These are phyloP conservation scores for Stomorhina lunata DNA, from an alignment of 2,888 invertebrate species.

Conservation along the genomic window DNA sequence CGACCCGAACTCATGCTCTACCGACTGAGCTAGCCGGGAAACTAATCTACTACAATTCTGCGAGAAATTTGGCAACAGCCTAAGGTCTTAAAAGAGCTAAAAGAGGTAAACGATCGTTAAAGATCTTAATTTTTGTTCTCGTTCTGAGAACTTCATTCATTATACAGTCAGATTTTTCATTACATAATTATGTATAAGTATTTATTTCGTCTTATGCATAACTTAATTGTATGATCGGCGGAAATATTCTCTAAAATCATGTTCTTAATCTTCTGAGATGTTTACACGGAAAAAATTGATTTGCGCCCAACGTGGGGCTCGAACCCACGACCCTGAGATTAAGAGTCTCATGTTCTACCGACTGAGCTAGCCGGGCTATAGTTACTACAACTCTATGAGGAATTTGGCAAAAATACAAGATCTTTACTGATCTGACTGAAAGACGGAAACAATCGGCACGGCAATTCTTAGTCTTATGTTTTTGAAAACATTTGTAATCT, in stretches of 20 bases:
- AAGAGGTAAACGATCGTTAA: not conserved
- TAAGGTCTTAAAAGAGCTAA: not conserved
- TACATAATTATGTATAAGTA: not conserved
- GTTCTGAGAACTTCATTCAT: not conserved
- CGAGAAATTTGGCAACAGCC: not conserved
- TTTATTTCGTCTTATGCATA: not conserved
- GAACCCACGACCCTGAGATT: constrained; percentile 80
- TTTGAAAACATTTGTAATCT: too few species aligned
- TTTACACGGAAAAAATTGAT: not conserved
- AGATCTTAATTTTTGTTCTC: not conserved
- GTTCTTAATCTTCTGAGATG: too few species aligned
- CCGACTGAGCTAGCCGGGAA: constrained; percentile 80
- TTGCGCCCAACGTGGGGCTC: constrained; percentile 79
- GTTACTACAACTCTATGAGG: not conserved
- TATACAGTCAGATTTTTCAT: not conserved
- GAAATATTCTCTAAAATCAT: not conserved
- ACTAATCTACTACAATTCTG: too few species aligned
- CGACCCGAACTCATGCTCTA: constrained; percentile 80
- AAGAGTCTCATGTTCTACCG: constrained; percentile 79
- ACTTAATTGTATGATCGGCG: not conserved
- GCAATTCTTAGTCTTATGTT: too few species aligned
- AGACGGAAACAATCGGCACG: too few species aligned
- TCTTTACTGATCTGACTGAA: too few species aligned
- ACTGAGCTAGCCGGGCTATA: constrained; percentile 63
- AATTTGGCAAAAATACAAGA: not conserved